Evolutionary conservation across 1,140 invertebrate species (phyloP), one percentile per base, ranked within the genome.

Genomic region (Papilio polytes): DNA sequence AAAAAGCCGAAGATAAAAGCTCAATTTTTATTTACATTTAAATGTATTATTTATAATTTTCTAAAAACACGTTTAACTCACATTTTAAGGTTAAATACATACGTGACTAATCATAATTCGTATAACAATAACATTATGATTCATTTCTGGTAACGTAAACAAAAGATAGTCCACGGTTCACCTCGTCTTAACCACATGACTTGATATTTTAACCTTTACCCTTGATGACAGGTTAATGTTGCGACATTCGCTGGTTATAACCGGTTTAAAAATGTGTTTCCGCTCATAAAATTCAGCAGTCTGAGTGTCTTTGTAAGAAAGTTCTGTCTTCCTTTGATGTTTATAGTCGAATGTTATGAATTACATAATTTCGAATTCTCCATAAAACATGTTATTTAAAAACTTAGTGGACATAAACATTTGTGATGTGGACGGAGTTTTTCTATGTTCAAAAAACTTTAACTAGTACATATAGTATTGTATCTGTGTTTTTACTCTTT

Each of bases 71-170:
- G 20, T 20, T 10, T 63, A 63, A 12, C 10, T 12, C 22, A 6
- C 15, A 51, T 51, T 63, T 31, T 31, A 15, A 70, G 3, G 13
- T 70, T 31, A 13, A 31, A 18, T 70, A 18, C 13, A 70, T 9
- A 70, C 63, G 13, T 36, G 63, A 15, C 26, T 12, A 70, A 70
- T 70, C 26, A 66, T 15, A 31, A 26, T 66, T 26, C 4, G 12
- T 31, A 7, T 36, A 70, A 70, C 63, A 70, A 70, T 70, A 70
- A 22, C 73, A 46, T 20, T 51, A 10, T 74, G 74, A 76, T 9
- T 76, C 74, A 76, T 20, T 76, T 4, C 12, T 73, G 20, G 72
- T 73, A 76, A 51, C 9, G 74, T 53, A 76, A 46, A 51, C 74
- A 74, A 2, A 26, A 76, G 74, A 76, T 76, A 76, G 22, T 22